phyloP scores from a whole-genome alignment of 2,113 vertebrate species.

The Callorhinus ursinus region DNA sequence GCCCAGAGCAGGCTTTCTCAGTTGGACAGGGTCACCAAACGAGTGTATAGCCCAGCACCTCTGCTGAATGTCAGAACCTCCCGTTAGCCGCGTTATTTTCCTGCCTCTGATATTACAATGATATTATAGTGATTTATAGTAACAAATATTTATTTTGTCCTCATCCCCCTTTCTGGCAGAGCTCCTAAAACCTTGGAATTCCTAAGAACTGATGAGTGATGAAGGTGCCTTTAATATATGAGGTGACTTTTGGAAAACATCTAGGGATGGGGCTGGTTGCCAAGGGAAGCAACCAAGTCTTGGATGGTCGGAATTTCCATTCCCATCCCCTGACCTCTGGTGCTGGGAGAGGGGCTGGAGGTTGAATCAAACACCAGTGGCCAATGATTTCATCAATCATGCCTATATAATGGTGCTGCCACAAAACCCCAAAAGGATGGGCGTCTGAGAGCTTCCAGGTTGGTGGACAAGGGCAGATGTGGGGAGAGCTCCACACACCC shows the following conservation, averaged over 20 bases:
- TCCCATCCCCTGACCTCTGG: not conserved
- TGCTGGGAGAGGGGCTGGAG: not conserved
- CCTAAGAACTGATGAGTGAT: not conserved
- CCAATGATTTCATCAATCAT: not conserved
- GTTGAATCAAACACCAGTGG: not conserved
- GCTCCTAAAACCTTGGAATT: not conserved
- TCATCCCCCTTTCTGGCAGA: not conserved
- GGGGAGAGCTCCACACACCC: not conserved
- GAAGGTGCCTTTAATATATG: not conserved
- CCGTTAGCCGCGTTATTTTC: not conserved
- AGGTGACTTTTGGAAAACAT: not conserved
- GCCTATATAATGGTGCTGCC: fast-evolving
- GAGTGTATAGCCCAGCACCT: not conserved
- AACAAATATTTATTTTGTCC: not conserved
- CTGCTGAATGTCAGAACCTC: not conserved
- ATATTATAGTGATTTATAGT: not conserved
- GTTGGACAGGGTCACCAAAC: not conserved
- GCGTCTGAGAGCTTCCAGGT: not conserved
- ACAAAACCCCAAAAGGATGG: not conserved
- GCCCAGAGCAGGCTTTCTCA: not conserved
- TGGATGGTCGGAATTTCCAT: not conserved
- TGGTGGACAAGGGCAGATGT: too few species aligned
- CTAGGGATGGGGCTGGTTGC: not conserved
- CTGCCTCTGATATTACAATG: too few species aligned
- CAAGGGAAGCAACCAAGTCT: not conserved